Evolutionary conservation across 2,113 vertebrate genomes (phyloP), one percentile per base, ranked within the genome.

Genomic region (Oncorhynchus mykiss): DNA sequence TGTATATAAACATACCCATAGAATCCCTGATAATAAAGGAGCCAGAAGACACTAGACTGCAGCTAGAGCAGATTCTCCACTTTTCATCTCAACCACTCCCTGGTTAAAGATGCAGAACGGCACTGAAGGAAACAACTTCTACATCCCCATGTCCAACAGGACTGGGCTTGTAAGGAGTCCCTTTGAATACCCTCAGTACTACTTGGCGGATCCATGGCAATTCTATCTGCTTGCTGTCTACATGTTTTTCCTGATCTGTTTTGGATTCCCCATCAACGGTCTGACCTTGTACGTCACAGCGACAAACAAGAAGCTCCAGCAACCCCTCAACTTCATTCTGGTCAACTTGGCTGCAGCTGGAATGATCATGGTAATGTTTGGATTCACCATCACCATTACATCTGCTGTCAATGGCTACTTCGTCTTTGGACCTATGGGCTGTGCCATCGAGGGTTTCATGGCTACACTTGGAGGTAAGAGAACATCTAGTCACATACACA

Each of bases 121-220:
- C 83, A 95, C 93, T 0, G 94, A 95, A 75, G 94, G 94, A 62
- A 78, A 88, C 70, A 94, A 95, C 84, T 95, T 95, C 81, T 95
- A 95, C 1, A 87, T 95, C 86, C 94, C 95, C 45, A 83, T 95
- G 85, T 94, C 92, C 91, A 95, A 95, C 87, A 92, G 93, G 91
- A 93, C 93, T 0, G 94, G 95, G 78, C 57, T 95, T 77, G 95
- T 93, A 71, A 86, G 92, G 49, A 95, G 87, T 89, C 94, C 94
- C 74, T 95, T 60, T 3, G 91, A 94, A 72, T 93, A 95, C 74
- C 85, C 90, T 3, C 94, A 95, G 83, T 95, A 94, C 59, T 95
- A 95, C 84, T 72, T 95, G 74, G 94, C 86, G 0, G 93, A 93
- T 7, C 91, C 87, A 69, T 91, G 88, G 90, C 68, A 87, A 34